Percentiles rank a stretch among this genome's conserved stretches.
Evolutionary conservation across 1,140 invertebrate genomes (phyloP).

Genomic region (Halesus radiatus): DNA sequence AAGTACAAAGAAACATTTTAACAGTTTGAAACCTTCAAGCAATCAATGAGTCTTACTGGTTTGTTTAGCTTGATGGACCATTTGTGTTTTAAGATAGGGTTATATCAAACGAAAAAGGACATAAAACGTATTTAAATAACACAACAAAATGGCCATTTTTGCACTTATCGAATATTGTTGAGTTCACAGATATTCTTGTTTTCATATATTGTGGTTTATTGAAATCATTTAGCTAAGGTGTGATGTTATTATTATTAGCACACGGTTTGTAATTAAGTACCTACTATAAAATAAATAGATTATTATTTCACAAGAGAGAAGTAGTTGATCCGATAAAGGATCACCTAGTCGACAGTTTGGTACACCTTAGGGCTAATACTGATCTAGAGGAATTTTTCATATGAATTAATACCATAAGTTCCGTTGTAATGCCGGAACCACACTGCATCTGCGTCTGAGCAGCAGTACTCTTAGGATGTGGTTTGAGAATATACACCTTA

Average conservation of each 20-base stretch:
- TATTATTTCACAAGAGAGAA: slow-evolving; percentile 1
- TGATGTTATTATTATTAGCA: no score
- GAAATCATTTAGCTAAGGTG: not conserved
- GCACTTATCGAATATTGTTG: no score
- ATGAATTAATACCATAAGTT: slow-evolving; percentile 31
- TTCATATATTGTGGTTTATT: not conserved
- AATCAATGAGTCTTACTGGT: no score
- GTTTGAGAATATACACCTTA: slow-evolving; percentile 9
- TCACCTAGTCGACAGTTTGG: slow-evolving; percentile 15
- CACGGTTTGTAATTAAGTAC: not conserved
- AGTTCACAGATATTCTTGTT: not conserved
- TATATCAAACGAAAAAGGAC: no score
- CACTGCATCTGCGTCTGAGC: not conserved
- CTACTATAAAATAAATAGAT: slow-evolving; percentile 31
- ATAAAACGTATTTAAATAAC: no score
- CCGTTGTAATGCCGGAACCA: not conserved
- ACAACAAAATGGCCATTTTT: no score
- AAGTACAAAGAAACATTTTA: no score
- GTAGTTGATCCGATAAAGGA: not conserved
- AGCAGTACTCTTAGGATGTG: not conserved
- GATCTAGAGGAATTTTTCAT: slow-evolving; percentile 40
- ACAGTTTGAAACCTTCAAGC: no score
- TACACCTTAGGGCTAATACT: slow-evolving; percentile 37
- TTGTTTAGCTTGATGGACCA: no score
- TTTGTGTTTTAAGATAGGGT: no score